These are phyloP conservation scores for Zaprionus davidi DNA, from an alignment of 1,140 invertebrate genomes.

Conservation along the genomic window DNA sequence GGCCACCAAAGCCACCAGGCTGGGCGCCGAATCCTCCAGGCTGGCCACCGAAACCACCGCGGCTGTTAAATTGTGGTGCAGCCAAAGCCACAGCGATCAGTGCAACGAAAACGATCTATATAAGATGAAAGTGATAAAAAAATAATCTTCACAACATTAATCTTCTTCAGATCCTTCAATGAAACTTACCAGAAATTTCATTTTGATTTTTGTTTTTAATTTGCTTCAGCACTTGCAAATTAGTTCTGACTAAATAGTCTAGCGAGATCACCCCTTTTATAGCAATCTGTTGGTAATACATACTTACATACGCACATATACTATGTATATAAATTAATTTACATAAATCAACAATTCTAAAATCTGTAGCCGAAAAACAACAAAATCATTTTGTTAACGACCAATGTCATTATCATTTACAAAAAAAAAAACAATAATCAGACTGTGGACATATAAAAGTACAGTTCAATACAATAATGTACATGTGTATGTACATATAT, in stretches of 20 bases:
- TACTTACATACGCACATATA: background rate
- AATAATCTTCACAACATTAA: background rate
- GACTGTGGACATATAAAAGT: too few relatives aligned
- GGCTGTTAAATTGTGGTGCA: background rate
- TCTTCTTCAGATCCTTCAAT: background rate
- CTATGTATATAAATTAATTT: background rate
- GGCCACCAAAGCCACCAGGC: slow-evolving; percentile 24
- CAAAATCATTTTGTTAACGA: too few relatives aligned
- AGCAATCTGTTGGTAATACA: background rate
- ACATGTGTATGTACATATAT: too few relatives aligned
- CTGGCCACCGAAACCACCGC: slow-evolving; percentile 33
- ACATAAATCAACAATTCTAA: background rate
- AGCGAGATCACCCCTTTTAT: background rate
- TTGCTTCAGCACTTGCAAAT: background rate
- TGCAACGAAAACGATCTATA: background rate
- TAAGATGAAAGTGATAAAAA: background rate
- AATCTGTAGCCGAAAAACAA: too few relatives aligned
- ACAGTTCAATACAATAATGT: too few relatives aligned
- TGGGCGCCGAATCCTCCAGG: slow-evolving; percentile 34
- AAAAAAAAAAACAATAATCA: too few relatives aligned
- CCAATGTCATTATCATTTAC: too few relatives aligned
- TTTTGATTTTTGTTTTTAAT: background rate
- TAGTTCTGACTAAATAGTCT: background rate
- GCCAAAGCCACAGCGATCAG: background rate
- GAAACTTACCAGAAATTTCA: slow-evolving; percentile 1